Evolutionary conservation across 92 coral and sea anemone species (phyloP), one percentile per base, ranked within the genome.

Genomic region (Zoanthus sansibaricus): DNA sequence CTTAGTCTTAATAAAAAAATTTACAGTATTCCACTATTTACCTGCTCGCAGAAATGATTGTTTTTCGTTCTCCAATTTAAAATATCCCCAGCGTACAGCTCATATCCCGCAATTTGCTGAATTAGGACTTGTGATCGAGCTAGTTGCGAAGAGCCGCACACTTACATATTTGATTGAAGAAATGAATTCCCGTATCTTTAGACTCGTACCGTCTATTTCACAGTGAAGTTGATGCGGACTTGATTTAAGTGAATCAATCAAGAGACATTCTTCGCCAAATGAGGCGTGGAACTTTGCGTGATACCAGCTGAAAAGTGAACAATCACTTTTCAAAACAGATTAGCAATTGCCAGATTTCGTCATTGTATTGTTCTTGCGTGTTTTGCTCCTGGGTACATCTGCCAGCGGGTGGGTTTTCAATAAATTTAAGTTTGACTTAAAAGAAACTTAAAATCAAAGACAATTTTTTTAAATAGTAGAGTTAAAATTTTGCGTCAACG

Each of bases 291-390:
- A 30, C 51, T 70, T 14, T 45, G 61, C 58, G 1, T 11, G 62
- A 47, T 20, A 21, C n/a, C 20, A 78, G 32, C 8, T 66, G 9
- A 58, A 71, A 80, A 80, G 54, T 66, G 85, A 80, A 80, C 75
- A 80, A 80, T 80, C 58, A 47, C 7, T 20, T 80, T 79, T 80
- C 62, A 47, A 80, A 62, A 47, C 4, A 37, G 85, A 49, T 7
- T 44, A 20, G 9, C 14, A 59, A 80, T 80, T 46, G 85, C 66
- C 46, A 16, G 46, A 18, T 62, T 18, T 49, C 46, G 11, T 32
- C 33, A 64, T 80, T 80, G 75, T 12, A 45, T 54, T 20, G 31
- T 15, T 72, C 44, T 17, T 61, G 46, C 70, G 17, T 66, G 59
- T 64, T 79, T 79, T 62, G 84, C 73, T 79, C 42, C 85, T 45